A percentile compares a stretch with the other conserved stretches of the same genome.
Conservation (phyloP, 2,888 invertebrate species). For the Drosophila maculinotata region DNA sequence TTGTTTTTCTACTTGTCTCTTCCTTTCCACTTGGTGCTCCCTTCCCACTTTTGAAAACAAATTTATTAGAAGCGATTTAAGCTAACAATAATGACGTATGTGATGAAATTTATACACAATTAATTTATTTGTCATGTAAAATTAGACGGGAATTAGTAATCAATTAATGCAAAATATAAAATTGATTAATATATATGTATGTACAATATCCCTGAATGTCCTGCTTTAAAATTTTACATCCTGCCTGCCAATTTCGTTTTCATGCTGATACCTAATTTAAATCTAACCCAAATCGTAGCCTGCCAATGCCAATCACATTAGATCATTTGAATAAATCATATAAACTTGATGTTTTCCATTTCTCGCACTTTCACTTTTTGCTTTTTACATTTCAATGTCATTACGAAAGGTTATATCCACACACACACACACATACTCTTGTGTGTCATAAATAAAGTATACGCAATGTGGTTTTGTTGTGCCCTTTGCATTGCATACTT, state of each 20-base stretch:
- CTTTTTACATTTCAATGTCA: conserved; percentile 24
- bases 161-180: no score
- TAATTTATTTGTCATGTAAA: no score
- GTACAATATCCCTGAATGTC: no score
- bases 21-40: no score
- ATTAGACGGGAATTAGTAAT: no score
- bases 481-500: conserved; percentile 23
- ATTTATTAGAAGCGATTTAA: no score
- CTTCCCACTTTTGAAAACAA: no score
- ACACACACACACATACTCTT: background rate
- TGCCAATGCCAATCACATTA: conserved; percentile 6
- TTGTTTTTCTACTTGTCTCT: conserved; percentile 5
- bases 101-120: no score
- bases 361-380: conserved; percentile 10
- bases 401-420: conserved; percentile 3
- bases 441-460: conserved; percentile 50
- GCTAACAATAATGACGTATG: no score
- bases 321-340: conserved; percentile 10
- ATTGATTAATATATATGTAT: no score
- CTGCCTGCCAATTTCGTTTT: background rate
- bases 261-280: background rate
- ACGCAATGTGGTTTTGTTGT: conserved; percentile 29
- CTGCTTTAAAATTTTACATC: no score
- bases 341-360: background rate
- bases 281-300: background rate